These are phyloP conservation scores for Otolemur crassicaudatus DNA, from an alignment of 2,797 vertebrate species.

Conservation along the genomic window DNA sequence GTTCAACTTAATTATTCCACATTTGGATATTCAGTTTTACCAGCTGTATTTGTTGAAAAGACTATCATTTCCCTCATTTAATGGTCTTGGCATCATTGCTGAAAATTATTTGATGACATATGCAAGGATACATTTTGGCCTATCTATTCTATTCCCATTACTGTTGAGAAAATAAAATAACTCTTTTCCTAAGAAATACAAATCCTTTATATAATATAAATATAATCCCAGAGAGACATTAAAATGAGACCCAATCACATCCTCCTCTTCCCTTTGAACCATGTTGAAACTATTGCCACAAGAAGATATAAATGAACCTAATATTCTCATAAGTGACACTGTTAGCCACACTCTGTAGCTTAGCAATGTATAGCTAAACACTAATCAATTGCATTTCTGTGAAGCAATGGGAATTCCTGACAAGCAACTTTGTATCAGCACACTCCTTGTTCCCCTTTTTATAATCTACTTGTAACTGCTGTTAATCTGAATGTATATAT, in stretches of 20 bases:
- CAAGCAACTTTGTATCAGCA: background rate
- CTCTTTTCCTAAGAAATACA: too few relatives aligned
- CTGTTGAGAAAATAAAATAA: too few relatives aligned
- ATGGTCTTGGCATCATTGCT: background rate
- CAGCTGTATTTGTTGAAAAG: background rate
- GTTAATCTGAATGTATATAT: too few relatives aligned
- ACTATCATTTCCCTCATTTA: background rate
- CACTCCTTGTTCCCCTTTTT: background rate
- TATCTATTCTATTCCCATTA: background rate
- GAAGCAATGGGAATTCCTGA: background rate
- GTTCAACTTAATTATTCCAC: background rate
- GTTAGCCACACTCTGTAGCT: background rate
- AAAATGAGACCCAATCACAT: too few relatives aligned
- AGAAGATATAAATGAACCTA: too few relatives aligned
- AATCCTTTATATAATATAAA: too few relatives aligned
- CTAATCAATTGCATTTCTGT: background rate
- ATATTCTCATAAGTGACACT: background rate
- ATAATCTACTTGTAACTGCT: too few relatives aligned
- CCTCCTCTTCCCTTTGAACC: too few relatives aligned
- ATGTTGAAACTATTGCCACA: too few relatives aligned
- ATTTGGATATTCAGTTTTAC: background rate
- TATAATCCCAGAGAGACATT: too few relatives aligned
- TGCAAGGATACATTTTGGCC: background rate
- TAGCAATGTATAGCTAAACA: background rate
- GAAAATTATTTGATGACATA: background rate